phyloP scores from a whole-genome alignment of 2,113 vertebrate genomes.

The Pelecanoides urinatrix region DNA sequence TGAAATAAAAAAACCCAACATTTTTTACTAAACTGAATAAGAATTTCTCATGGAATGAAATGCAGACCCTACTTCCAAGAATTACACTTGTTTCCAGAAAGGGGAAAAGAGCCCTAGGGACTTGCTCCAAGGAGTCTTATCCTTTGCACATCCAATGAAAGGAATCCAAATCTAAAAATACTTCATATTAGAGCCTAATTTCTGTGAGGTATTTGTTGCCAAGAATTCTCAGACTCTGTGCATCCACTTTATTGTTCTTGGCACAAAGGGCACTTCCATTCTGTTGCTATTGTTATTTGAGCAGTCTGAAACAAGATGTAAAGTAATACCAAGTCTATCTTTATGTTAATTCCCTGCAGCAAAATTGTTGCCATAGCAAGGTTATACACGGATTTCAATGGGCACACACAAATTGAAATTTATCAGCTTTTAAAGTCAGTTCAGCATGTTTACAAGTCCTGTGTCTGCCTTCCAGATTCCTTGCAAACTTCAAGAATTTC shows the following conservation, averaged over 20 bases:
- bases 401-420: neutral
- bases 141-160: neutral
- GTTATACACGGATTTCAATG: neutral
- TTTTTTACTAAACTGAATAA: neutral
- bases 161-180: slow-evolving; percentile 30
- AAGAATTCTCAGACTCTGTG: slow-evolving; percentile 45
- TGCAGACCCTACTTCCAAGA: neutral
- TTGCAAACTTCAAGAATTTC: neutral
- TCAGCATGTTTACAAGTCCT: neutral
- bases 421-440: neutral
- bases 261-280: slow-evolving; percentile 31
- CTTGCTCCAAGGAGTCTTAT: neutral
- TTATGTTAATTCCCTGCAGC: neutral
- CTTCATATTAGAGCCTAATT: neutral
- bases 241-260: slow-evolving; percentile 58
- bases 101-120: neutral
- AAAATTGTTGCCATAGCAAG: slow-evolving; percentile 25
- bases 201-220: slow-evolving; percentile 8
- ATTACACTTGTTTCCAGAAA: neutral
- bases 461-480: neutral
- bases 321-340: slow-evolving; percentile 28
- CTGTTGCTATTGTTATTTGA: slow-evolving; percentile 50
- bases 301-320: slow-evolving; percentile 36
- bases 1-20: neutral
- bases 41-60: neutral